phyloP scores from a whole-genome alignment of 2,888 invertebrate genomes.

The Drosophila glabriapex region DNA sequence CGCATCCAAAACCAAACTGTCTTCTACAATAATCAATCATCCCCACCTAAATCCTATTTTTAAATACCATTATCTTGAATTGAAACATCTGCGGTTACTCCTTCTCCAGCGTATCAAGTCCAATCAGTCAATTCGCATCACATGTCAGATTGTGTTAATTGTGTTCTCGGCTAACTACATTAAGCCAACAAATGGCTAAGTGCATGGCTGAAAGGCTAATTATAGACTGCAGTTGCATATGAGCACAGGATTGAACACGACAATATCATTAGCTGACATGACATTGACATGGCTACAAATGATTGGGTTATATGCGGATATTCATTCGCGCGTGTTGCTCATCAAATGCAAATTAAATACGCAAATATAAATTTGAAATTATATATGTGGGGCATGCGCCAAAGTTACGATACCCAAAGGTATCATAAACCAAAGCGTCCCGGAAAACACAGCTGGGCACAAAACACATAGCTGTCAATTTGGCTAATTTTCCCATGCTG shows the following conservation, averaged over 20 bases:
- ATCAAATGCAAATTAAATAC: conserved; percentile 55
- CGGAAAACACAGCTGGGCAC: conserved; percentile 7
- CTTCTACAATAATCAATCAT: background rate
- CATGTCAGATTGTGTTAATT: conserved; percentile 17
- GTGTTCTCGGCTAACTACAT: background rate
- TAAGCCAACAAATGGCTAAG: background rate
- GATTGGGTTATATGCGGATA: conserved; percentile 3
- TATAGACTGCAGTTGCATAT: background rate
- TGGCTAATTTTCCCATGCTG: conserved; percentile 25
- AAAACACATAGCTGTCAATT: conserved; percentile 30
- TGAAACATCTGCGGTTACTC: background rate
- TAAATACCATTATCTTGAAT: background rate
- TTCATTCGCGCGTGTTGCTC: conserved; percentile 21
- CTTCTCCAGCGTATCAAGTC: background rate
- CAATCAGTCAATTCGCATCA: background rate
- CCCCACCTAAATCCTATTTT: background rate
- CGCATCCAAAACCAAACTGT: background rate
- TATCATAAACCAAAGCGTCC: conserved; percentile 60
- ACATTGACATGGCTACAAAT: conserved; percentile 12
- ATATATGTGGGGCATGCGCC: conserved; percentile 17
- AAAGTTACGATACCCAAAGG: conserved; percentile 75
- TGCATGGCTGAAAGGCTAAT: conserved; percentile 10
- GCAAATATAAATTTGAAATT: conserved; percentile 9
- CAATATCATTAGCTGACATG: conserved; percentile 15
- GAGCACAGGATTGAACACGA: conserved; percentile 2